A percentile compares a stretch with the other conserved stretches of the same genome.
Conservation (phyloP, 2,888 invertebrate species). For the Brachyopa scutellaris region DNA sequence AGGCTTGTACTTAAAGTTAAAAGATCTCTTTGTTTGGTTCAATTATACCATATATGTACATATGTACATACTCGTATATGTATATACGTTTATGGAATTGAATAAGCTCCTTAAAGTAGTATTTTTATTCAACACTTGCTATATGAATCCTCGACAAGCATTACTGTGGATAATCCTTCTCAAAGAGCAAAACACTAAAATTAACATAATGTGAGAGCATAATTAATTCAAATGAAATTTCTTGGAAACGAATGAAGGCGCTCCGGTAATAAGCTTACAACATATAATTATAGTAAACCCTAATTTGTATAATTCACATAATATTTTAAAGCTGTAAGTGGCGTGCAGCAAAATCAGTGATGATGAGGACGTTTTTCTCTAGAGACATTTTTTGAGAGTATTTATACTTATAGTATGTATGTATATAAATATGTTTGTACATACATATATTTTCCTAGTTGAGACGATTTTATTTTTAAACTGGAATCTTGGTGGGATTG, state of each 20-base stretch:
- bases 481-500: constrained; percentile 3
- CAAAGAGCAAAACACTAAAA: constrained; percentile 66
- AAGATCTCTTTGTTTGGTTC: constrained; percentile 7
- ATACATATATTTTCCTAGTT: no score
- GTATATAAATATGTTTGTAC: no score
- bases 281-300: constrained; percentile 68
- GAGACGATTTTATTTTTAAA: constrained; percentile 21
- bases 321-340: constrained; percentile 32
- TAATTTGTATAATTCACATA: constrained; percentile 63
- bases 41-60: constrained; percentile 11
- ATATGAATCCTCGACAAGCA: constrained; percentile 27
- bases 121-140: constrained; percentile 49
- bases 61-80: no score
- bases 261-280: constrained; percentile 57
- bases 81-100: background rate
- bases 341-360: no score
- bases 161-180: constrained; percentile 45
- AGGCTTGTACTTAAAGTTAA: background rate
- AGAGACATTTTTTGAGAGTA: constrained; percentile 6
- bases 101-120: background rate
- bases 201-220: constrained; percentile 65
- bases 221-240: constrained; percentile 67
- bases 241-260: constrained; percentile 49
- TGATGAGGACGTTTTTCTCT: no score
- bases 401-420: no score